phyloP scores from a whole-genome alignment of 2,888 invertebrate genomes.

The Idaea dimidiata region DNA sequence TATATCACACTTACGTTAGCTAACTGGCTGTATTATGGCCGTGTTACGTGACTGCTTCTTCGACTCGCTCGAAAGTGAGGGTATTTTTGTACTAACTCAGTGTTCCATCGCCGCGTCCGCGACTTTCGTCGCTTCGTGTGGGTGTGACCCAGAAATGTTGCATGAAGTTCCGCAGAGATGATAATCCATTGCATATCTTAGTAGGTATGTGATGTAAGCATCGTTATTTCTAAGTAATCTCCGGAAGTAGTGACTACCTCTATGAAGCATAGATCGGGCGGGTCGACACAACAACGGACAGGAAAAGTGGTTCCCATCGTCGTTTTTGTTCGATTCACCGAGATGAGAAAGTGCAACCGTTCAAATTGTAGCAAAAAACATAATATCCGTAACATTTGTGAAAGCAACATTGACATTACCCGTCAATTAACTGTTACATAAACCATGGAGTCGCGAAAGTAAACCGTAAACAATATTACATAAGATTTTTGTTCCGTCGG shows the following conservation, averaged over 20 bases:
- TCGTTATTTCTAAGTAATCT: background rate
- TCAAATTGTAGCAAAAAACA: constrained; percentile 53
- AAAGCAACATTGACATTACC: constrained; percentile 77
- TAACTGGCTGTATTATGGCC: background rate
- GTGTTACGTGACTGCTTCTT: constrained; percentile 36
- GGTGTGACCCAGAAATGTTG: background rate
- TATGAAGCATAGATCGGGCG: background rate
- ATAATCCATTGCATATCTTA: background rate
- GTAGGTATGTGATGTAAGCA: background rate
- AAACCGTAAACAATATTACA: constrained; percentile 70
- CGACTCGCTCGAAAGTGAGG: constrained; percentile 34
- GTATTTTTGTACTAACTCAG: background rate
- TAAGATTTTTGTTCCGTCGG: constrained; percentile 59
- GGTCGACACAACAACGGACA: background rate
- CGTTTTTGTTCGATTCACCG: constrained; percentile 18
- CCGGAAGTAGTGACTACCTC: background rate
- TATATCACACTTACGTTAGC: constrained; percentile 37
- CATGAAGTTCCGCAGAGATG: background rate
- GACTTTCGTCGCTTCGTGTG: background rate
- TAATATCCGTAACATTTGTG: constrained; percentile 66
- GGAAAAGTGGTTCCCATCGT: background rate
- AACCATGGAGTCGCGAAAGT: constrained; percentile 61
- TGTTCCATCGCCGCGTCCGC: background rate
- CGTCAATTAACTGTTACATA: constrained; percentile 67
- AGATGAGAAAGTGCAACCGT: constrained; percentile 53